A percentile compares a stretch with the other conserved stretches of the same genome.
Conservation (phyloP, 2,113 vertebrate species). For the Xenus cinereus region DNA sequence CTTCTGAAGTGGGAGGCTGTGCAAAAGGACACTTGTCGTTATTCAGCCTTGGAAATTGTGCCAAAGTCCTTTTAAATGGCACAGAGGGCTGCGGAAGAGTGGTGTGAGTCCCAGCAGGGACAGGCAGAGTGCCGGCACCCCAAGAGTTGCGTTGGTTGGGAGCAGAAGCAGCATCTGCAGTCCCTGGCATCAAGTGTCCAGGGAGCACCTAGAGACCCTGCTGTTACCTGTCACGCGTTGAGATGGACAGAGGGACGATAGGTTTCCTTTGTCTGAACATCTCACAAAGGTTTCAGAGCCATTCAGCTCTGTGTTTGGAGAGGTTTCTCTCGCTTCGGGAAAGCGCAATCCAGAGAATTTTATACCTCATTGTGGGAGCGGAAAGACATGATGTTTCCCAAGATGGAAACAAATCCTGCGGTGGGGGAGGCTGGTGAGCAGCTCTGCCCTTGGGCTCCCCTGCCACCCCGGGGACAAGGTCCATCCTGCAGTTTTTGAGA, state of each 20-base stretch:
- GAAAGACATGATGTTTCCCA: accelerated
- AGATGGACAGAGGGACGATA: accelerated
- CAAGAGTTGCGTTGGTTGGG: accelerated
- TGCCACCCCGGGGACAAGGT: background rate
- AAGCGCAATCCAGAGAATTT: background rate
- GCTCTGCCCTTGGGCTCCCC: background rate
- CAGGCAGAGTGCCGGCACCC: background rate
- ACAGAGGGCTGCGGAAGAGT: accelerated
- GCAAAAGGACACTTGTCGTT: accelerated
- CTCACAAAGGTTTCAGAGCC: background rate
- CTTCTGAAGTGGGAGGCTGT: background rate
- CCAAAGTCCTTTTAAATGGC: background rate
- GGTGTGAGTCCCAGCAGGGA: background rate
- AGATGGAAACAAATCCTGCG: accelerated
- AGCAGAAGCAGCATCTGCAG: background rate
- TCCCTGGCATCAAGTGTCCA: too few relatives aligned
- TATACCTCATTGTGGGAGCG: background rate
- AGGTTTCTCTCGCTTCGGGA: background rate
- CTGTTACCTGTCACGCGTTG: background rate
- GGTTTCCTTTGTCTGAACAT: accelerated
- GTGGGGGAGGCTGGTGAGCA: background rate
- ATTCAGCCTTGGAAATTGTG: background rate
- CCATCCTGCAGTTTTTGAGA: background rate
- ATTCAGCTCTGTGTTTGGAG: background rate
- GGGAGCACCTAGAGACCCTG: background rate